phyloP scores from a whole-genome alignment of 2,888 invertebrate species.

The Nysson spinosus region DNA sequence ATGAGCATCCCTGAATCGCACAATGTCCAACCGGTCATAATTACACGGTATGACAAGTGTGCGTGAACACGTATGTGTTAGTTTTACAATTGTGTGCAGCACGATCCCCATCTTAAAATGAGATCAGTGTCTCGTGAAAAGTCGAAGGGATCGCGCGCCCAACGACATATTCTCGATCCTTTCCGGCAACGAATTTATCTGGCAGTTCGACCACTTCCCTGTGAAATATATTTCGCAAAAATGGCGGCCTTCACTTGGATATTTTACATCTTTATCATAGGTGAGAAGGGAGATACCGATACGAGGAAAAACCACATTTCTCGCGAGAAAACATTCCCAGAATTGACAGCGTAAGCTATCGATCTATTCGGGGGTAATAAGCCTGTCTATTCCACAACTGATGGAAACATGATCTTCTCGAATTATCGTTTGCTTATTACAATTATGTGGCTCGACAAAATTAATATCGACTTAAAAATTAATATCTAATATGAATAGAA shows the following conservation, averaged over 20 bases:
- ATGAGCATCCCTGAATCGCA: conserved; percentile 60
- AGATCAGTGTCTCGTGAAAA: conserved; percentile 69
- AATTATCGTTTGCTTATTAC: no score
- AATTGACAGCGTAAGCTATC: no score
- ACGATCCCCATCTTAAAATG: conserved; percentile 57
- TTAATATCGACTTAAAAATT: no score
- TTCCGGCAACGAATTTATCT: conserved; percentile 4
- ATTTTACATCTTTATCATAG: conserved; percentile 33
- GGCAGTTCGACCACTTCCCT: conserved; percentile 4
- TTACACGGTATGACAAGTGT: conserved; percentile 47
- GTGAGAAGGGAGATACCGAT: conserved; percentile 27
- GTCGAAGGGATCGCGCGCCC: conserved; percentile 55
- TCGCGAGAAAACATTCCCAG: no score
- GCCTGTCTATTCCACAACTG: no score
- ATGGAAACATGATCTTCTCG: no score
- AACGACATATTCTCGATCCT: conserved; percentile 10
- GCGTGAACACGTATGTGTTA: conserved; percentile 27
- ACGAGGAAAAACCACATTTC: neutral
- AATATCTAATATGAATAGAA: no score
- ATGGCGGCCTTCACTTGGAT: conserved; percentile 43
- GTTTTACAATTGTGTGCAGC: conserved; percentile 52
- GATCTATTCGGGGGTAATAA: no score
- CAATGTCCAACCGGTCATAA: conserved; percentile 62
- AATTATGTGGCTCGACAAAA: no score
- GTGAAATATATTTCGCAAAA: conserved; percentile 14